phyloP scores from a whole-genome alignment of 2,113 vertebrate species.

The Triplophysa siluroides region DNA sequence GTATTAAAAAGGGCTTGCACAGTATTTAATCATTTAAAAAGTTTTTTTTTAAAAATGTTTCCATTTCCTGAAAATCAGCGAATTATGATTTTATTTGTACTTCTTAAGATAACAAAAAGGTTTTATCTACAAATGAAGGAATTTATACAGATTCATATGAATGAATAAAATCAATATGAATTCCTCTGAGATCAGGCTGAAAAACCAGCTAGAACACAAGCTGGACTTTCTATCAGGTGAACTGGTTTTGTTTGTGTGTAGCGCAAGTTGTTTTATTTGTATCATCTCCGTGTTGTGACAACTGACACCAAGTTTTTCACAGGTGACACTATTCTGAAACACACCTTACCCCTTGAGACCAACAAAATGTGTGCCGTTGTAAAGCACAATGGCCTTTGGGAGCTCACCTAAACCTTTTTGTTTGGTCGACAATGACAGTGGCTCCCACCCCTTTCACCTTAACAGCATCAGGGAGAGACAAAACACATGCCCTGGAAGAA shows the following conservation, averaged over 20 bases:
- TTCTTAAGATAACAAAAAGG: too few species aligned
- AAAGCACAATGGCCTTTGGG: slow-evolving; percentile 52
- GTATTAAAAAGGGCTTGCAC: too few species aligned
- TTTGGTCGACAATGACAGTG: slow-evolving; percentile 58
- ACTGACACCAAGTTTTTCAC: not conserved
- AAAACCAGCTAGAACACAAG: too few species aligned
- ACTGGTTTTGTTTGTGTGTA: not conserved
- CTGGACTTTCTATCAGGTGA: too few species aligned
- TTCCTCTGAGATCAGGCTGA: too few species aligned
- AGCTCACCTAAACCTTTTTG: slow-evolving; percentile 62
- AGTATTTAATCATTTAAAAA: too few species aligned
- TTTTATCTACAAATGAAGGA: too few species aligned
- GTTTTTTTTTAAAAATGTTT: too few species aligned
- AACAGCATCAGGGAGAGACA: slow-evolving; percentile 50
- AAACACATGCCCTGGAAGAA: not conserved
- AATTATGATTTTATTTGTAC: too few species aligned
- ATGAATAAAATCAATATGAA: too few species aligned
- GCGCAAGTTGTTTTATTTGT: not conserved
- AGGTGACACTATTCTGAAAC: slow-evolving; percentile 38
- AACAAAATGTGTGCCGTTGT: slow-evolving; percentile 46
- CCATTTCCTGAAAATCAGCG: too few species aligned
- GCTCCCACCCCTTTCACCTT: slow-evolving; percentile 65
- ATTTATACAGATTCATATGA: too few species aligned
- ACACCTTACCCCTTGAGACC: slow-evolving; percentile 48
- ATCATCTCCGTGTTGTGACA: slow-evolving; percentile 27